Evolutionary conservation across 2,888 invertebrate genomes (phyloP), one percentile per base, ranked within the genome.

Genomic region (Cheilosia vernalis): DNA sequence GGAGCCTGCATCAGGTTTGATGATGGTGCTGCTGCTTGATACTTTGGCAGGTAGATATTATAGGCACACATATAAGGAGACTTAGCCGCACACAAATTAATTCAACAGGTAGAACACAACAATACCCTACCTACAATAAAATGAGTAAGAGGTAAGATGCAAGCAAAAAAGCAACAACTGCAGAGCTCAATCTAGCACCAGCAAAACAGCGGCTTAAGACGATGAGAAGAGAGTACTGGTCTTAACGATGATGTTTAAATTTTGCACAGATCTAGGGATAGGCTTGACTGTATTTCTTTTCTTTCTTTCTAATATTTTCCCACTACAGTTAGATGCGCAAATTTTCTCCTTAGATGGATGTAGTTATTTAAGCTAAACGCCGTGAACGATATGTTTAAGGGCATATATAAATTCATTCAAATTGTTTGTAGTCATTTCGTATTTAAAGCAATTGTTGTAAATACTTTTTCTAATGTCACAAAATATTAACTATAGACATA

Each of bases 41-140:
- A 44, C 58, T 17, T 47, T 6, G n/a, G 72, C 72, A 72, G 64
- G 58, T 66, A 79, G 70, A 30, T 79, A 72, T 49, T 40, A 63
- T 56, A 56, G 44, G 37, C 49, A 30, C 44, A 61, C 55, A 63
- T 72, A 63, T 10, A 70, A 30, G 27, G 19, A 33, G 19, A 72
- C 24, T 13, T 60, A 10, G 27, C 13, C 49, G 33, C 58, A 79
- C 51, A 79, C 63, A 63, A 72, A 72, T 79, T 79, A 58, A 72
- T 66, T 72, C 69, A 79, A 72, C 72, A 79, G 79, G 79, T 79
- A 79, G 72, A 79, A 63, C 70, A 70, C 70, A 70, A 63, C 63
- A 69, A 63, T 27, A 79, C 44, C 37, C 13, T 37, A 4, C 37
- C 37, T 13, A 10, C 70, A 78, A 70, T 40, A 64, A 70, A 70